A percentile compares a stretch with the other conserved stretches of the same genome.
Conservation (phyloP, 1,140 invertebrate genomes). For the Littorina saxatilis region DNA sequence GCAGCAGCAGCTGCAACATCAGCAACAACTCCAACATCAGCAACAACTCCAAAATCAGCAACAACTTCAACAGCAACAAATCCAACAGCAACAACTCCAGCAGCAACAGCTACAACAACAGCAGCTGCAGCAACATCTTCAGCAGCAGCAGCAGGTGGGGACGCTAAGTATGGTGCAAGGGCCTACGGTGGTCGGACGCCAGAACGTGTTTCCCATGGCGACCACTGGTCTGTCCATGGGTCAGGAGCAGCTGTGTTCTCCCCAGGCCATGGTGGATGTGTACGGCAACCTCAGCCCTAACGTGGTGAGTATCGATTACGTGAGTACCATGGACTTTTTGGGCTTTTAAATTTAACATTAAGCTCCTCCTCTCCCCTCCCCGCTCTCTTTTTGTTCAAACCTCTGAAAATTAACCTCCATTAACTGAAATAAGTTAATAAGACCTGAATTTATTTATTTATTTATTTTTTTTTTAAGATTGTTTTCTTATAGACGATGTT, state of each 20-base stretch:
- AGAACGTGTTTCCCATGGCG: constrained; percentile 23
- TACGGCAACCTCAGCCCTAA: constrained; percentile 35
- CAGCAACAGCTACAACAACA: constrained; percentile 23
- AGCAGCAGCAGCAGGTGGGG: constrained; percentile 7
- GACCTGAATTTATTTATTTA: too few relatives aligned
- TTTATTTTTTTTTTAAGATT: too few relatives aligned
- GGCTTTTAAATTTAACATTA: too few relatives aligned
- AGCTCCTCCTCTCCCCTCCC: too few relatives aligned
- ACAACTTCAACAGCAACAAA: constrained; percentile 16
- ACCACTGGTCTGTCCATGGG: background rate
- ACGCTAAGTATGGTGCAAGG: constrained; percentile 31
- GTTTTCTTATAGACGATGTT: too few relatives aligned
- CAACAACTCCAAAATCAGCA: constrained; percentile 13
- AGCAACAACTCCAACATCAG: constrained; percentile 20
- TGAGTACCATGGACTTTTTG: too few relatives aligned
- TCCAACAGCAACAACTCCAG: constrained; percentile 13
- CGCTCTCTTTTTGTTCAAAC: too few relatives aligned
- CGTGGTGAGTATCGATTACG: constrained; percentile 13
- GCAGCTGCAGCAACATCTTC: constrained; percentile 20
- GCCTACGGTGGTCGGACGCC: constrained; percentile 1
- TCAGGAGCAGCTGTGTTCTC: constrained; percentile 23
- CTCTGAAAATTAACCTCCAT: too few relatives aligned
- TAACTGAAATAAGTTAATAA: too few relatives aligned
- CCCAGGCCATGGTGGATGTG: constrained; percentile 22
- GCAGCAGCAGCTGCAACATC: constrained; percentile 27